phyloP scores from a whole-genome alignment of 2,888 invertebrate genomes.

The Latheticus oryzae region DNA sequence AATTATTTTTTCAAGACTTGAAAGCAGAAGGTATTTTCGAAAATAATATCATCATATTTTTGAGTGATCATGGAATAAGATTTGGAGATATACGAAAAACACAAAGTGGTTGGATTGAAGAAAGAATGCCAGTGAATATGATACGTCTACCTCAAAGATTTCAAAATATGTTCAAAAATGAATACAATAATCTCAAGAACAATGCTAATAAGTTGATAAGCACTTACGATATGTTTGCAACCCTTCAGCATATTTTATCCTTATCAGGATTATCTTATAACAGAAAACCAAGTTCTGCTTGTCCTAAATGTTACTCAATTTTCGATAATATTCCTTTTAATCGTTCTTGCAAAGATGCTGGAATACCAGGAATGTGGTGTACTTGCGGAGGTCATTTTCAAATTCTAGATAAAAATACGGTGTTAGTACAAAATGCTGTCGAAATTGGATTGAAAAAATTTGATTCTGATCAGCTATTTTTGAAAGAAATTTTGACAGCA shows the following conservation, averaged over 20 bases:
- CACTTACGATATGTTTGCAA: conserved; percentile 9
- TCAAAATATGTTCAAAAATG: conserved; percentile 67
- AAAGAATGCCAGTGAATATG: conserved; percentile 80
- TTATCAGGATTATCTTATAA: neutral
- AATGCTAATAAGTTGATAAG: conserved; percentile 9
- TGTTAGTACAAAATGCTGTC: no score
- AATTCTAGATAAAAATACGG: no score
- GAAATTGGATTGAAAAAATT: no score
- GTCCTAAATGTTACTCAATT: conserved; percentile 13
- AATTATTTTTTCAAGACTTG: conserved; percentile 69
- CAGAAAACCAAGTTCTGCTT: neutral
- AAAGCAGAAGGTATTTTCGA: conserved; percentile 68
- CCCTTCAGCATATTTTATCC: conserved; percentile 5
- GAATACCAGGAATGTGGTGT: neutral
- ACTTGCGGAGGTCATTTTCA: conserved; percentile 5
- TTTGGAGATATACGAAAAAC: conserved; percentile 77
- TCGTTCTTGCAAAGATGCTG: conserved; percentile 10
- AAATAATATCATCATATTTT: conserved; percentile 76
- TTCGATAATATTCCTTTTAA: neutral
- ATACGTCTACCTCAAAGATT: conserved; percentile 76
- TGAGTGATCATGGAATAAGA: conserved; percentile 84
- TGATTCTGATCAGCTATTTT: no score
- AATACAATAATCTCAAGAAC: conserved; percentile 67
- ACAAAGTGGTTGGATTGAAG: conserved; percentile 81
- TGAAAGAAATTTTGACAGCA: no score